Percentiles rank a stretch among this genome's conserved stretches.
Conservation (phyloP, 2,113 vertebrate genomes). For the Aphelocoma coerulescens region DNA sequence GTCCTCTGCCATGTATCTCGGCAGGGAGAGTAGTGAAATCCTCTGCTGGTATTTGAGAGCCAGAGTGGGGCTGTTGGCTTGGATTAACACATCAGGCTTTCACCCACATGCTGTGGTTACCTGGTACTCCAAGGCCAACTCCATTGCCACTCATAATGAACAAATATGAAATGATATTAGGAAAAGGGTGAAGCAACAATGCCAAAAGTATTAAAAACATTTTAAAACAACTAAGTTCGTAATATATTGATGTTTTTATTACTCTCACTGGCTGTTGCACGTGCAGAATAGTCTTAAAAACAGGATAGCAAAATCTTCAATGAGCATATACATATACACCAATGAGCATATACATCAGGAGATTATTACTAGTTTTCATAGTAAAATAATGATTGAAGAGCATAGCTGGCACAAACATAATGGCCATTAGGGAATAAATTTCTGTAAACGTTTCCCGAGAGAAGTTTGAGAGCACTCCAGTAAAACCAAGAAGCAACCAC, state of each 20-base stretch:
- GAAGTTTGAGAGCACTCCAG: not conserved
- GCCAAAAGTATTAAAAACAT: not conserved
- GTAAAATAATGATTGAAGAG: not conserved
- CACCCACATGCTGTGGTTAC: rapidly evolving
- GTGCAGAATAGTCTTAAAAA: not conserved
- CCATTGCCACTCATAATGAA: not conserved
- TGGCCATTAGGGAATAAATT: not conserved
- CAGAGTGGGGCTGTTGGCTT: not conserved
- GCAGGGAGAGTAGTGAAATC: not conserved
- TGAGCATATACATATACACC: not conserved
- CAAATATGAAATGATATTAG: not conserved
- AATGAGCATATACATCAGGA: rapidly evolving
- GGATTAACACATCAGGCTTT: not conserved
- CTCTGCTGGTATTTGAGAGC: not conserved
- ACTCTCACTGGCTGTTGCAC: not conserved
- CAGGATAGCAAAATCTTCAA: not conserved
- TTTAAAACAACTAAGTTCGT: not conserved
- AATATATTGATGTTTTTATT: not conserved
- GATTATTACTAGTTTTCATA: not conserved
- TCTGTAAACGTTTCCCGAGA: not conserved
- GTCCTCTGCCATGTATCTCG: not conserved
- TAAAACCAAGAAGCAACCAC: not conserved
- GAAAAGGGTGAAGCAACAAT: not conserved
- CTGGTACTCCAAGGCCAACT: not conserved
- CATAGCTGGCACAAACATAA: not conserved